Evolutionary conservation across 2,113 vertebrate species (phyloP), one percentile per base, ranked within the genome.

Genomic region (Calidris pugnax): DNA sequence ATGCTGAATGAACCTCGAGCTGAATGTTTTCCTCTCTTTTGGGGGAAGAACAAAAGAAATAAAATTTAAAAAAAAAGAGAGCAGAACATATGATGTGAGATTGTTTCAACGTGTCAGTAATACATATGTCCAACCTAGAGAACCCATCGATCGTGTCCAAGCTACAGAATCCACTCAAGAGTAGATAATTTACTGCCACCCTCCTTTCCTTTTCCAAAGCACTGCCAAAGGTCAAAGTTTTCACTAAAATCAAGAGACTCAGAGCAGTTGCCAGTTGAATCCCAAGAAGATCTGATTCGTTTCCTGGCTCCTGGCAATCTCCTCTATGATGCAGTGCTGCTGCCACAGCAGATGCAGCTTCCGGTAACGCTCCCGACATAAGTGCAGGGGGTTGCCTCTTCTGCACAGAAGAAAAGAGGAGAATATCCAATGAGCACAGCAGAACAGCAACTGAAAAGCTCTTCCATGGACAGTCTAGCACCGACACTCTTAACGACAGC

Each of bases 221-320:
- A 89, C 60, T 90, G 71, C 60, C 79, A 75, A 73, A 87, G 24
- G 27, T 56, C 82, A 51, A 39, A 91, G 47, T 89, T 84, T 93
- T 60, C 68, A 57, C 51, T 75, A 92, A 93, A 92, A 85, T 41
- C 5, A 69, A 60, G 86, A 82, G 59, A 89, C 89, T 99, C 98
- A 99, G 87, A 99, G 98, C 97, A 99, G 98, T 85, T 99, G 99
- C 99, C 99, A 99, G 95, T 99, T 99, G 91, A 99, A 99, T 97
- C 99, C 98, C 85, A 99, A 99, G 98, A 99, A 96, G 92, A 99
- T 98, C 75, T 99, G 99, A 97, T 99, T 99, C 1, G 98, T 98
- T 98, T 99, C 99, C 87, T 99, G 98, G 97, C 98, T 99, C 71
- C 99, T 99, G 76, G 99, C 99, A 43, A 99, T 99, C 97, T 99